A percentile compares a stretch with the other conserved stretches of the same genome.
These are phyloP conservation scores for Xenentodon cancila DNA, from an alignment of 2,797 vertebrate species.

Conservation along the genomic window DNA sequence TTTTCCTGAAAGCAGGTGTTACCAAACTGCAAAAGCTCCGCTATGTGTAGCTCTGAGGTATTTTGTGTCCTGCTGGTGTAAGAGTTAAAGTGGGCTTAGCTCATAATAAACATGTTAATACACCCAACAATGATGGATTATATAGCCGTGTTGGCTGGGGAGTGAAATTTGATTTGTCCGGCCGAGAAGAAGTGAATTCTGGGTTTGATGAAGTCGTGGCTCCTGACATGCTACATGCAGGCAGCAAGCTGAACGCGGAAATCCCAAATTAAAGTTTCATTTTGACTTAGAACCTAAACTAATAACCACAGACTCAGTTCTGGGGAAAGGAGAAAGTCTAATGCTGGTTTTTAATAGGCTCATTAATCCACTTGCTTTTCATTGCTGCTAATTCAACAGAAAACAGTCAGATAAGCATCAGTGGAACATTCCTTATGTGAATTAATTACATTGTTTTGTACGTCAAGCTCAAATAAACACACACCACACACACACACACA, in stretches of 20 bases:
- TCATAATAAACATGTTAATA: constrained; percentile 52
- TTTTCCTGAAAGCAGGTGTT: constrained; percentile 38
- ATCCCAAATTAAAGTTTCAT: constrained; percentile 23
- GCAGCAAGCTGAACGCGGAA: not conserved
- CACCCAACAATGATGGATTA: constrained; percentile 40
- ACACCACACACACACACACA: no score
- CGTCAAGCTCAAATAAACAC: constrained; percentile 13
- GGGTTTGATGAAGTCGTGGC: constrained; percentile 6
- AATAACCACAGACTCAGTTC: not conserved
- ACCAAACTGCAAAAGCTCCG: constrained; percentile 21
- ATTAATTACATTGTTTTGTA: not conserved
- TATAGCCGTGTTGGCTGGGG: constrained; percentile 5
- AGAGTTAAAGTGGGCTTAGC: constrained; percentile 60
- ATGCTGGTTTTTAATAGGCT: constrained; percentile 15
- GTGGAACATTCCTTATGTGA: constrained; percentile 12
- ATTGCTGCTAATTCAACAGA: constrained; percentile 18
- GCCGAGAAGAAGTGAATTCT: constrained; percentile 20
- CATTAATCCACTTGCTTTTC: constrained; percentile 18
- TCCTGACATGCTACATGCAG: not conserved
- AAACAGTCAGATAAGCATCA: not conserved
- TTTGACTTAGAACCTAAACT: constrained; percentile 10
- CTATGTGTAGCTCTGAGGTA: constrained; percentile 39
- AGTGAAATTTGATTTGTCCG: constrained; percentile 23
- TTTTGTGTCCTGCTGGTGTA: constrained; percentile 52
- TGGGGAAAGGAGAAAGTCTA: not conserved